Base-by-base conservation (phyloP, 2,888 invertebrate species). In the Xanthorhoe designata region DNA sequence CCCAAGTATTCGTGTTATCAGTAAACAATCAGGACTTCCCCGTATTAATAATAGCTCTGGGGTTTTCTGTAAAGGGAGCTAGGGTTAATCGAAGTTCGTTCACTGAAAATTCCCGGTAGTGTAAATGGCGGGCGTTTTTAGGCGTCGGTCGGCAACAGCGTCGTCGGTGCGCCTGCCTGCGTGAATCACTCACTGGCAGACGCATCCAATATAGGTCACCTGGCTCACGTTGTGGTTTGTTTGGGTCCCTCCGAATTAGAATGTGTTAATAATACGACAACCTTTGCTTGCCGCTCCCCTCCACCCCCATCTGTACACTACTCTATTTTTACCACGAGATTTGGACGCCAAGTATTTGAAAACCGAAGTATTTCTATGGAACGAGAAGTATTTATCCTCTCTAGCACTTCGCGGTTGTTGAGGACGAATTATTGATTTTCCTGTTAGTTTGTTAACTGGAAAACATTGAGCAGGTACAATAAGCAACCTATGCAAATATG, bases 171-270 rank as follows among this genome's bases (percentile, higher is more conserved):
- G 73, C 76, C 74, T 79, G 79, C 75, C 79, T 78, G 82, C 81
- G 84, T 91, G 91, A 91, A 82, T 91, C 92, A 91, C 79, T 81
- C 75, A 84, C 84, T 84, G 82, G 84, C 85, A 88, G 88, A 89
- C 90, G 85, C 78, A 81, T 78, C 73, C 81, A 82, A 92, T 90
- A 84, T 92, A 88, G 92, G 91, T 90, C 92, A 89, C 85, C 85
- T 85, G 88, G 88, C 84, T 90, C 85, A 84, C 85, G 85, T 91
- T 42, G 38, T 91, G 91, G 89, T 92, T 91, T 92, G 92, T 92
- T 92, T 92, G 92, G 92, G 91, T 91, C 90, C 90, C 66, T 86
- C 86, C 85, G 85, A 91, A 90, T 91, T 92, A 91, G 89, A 88
- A 86, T 85, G 85, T 84, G 89, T 86, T 90, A 90, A 89, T 91